Percentiles rank a stretch among this genome's conserved stretches.
Conservation (phyloP, 1,140 invertebrate species). For the Penaeus japonicus region DNA sequence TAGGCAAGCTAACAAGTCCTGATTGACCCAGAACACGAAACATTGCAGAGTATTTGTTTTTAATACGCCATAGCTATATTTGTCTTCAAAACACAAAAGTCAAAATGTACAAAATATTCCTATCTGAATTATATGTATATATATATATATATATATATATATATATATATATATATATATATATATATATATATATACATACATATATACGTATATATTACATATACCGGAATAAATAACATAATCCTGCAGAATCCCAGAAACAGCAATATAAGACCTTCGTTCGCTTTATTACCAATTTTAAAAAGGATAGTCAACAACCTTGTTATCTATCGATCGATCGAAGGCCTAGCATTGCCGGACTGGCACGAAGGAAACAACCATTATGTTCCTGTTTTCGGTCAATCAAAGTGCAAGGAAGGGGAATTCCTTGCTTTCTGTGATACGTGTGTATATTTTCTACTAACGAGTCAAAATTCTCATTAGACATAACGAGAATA, state of each 20-base stretch:
- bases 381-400: constrained; percentile 25
- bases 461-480: constrained; percentile 56
- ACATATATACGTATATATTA: too few species aligned
- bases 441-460: constrained; percentile 56
- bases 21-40: constrained; percentile 39
- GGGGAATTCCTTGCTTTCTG: constrained; percentile 44
- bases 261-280: too few species aligned
- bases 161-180: too few species aligned
- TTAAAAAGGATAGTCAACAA: too few species aligned
- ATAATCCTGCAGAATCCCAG: too few species aligned
- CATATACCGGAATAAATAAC: too few species aligned
- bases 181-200: too few species aligned
- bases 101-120: too few species aligned
- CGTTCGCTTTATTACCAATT: too few species aligned
- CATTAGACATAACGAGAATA: constrained; percentile 23
- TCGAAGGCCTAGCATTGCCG: background rate
- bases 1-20: constrained; percentile 43
- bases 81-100: background rate
- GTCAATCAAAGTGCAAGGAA: constrained; percentile 43
- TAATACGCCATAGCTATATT: background rate
- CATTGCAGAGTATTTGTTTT: background rate
- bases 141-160: too few species aligned
- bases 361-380: background rate
- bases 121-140: too few species aligned
- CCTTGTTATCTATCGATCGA: too few species aligned